phyloP scores from a whole-genome alignment of 2,888 invertebrate species.

The Tigriopus californicus region DNA sequence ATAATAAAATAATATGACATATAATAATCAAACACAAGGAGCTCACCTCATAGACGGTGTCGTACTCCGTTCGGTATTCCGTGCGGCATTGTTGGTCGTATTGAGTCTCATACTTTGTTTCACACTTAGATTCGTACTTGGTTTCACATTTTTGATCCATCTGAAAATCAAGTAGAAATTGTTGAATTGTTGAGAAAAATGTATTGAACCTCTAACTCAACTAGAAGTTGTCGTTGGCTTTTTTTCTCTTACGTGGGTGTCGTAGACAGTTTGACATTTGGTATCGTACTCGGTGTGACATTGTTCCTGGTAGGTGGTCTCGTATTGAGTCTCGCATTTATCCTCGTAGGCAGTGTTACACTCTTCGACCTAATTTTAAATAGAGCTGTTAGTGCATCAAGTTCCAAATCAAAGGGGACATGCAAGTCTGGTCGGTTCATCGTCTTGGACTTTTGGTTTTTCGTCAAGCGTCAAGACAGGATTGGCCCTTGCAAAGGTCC shows the following conservation, averaged over 20 bases:
- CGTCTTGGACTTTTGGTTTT: not conserved
- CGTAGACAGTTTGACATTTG: conserved; percentile 11
- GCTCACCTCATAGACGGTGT: not conserved
- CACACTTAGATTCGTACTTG: not conserved
- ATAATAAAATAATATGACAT: no score
- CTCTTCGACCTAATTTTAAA: not conserved
- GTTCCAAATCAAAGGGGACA: no score
- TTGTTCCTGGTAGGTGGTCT: conserved; percentile 1
- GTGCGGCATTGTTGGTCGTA: conserved; percentile 6
- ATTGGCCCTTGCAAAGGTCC: not conserved
- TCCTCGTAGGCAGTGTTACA: conserved; percentile 11
- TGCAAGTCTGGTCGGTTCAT: not conserved
- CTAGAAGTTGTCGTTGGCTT: no score
- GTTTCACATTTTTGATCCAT: conserved; percentile 12
- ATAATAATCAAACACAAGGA: no score
- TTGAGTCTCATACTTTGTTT: conserved; percentile 1
- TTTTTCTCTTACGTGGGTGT: not conserved
- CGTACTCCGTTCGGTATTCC: conserved; percentile 5
- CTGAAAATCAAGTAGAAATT: no score
- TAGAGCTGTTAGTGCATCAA: no score
- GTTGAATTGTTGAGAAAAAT: no score
- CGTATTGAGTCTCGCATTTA: conserved; percentile 9
- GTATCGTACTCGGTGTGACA: conserved; percentile 14
- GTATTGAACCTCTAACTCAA: no score
- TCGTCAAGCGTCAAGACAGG: not conserved